A percentile compares a stretch with the other conserved stretches of the same genome.
phyloP scores from a whole-genome alignment of 1,140 invertebrate genomes.

The Drosophila kohkoa region DNA sequence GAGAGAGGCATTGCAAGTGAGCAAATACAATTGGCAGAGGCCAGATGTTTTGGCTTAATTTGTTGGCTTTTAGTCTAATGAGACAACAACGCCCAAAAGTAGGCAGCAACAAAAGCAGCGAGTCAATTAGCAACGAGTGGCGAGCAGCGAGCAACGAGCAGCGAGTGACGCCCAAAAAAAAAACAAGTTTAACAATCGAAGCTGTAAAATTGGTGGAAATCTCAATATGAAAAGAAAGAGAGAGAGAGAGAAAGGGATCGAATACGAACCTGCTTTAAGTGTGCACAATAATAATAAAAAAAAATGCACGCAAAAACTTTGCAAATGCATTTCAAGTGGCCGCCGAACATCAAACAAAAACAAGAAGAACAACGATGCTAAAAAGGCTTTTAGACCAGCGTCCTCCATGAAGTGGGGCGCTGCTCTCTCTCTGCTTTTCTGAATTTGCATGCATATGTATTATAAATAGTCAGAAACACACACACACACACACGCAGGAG shows the following conservation, averaged over 20 bases:
- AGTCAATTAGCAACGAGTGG: slow-evolving; percentile 13
- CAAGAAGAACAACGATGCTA: slow-evolving; percentile 22
- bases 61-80: slow-evolving; percentile 75
- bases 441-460: slow-evolving; percentile 52
- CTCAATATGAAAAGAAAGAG: background rate
- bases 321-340: slow-evolving; percentile 77
- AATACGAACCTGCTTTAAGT: slow-evolving; percentile 17
- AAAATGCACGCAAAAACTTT: slow-evolving; percentile 26
- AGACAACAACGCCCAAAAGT: slow-evolving; percentile 21
- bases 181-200: background rate
- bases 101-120: background rate
- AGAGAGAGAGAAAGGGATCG: background rate
- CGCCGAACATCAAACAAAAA: slow-evolving; percentile 73
- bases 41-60: slow-evolving; percentile 64
- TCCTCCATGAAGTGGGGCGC: slow-evolving; percentile 58
- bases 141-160: background rate
- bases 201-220: slow-evolving; percentile 16
- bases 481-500: slow-evolving; percentile 10
- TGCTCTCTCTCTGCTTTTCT: slow-evolving; percentile 11
- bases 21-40: slow-evolving; percentile 65
- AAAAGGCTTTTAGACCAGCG: slow-evolving; percentile 72
- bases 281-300: slow-evolving; percentile 21
- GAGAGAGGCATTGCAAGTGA: slow-evolving; percentile 46
- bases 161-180: background rate
- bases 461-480: slow-evolving; percentile 50